phyloP scores from a whole-genome alignment of 2,797 vertebrate genomes.

The Lacerta bilineata region DNA sequence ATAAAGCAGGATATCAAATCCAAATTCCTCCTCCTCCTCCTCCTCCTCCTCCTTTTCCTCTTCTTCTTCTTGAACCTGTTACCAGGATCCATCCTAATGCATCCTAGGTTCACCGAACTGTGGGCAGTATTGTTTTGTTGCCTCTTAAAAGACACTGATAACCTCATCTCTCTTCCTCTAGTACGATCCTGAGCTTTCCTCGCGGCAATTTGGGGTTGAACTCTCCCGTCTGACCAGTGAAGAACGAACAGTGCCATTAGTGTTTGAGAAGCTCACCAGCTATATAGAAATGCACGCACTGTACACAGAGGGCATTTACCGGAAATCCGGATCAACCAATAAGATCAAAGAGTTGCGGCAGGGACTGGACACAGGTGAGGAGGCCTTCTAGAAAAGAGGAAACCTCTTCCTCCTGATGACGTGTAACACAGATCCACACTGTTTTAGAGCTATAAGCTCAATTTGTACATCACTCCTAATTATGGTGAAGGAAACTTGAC shows the following conservation, averaged over 20 bases:
- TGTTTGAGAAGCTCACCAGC: conserved; percentile 98
- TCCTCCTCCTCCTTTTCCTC: too few relatives aligned
- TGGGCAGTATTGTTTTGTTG: not conserved
- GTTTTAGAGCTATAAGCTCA: not conserved
- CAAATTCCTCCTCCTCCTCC: too few relatives aligned
- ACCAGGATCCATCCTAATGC: not conserved
- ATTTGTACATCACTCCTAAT: not conserved
- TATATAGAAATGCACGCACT: conserved; percentile 99
- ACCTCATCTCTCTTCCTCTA: conserved; percentile 64
- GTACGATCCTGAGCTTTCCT: conserved; percentile 94
- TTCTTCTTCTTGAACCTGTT: not conserved
- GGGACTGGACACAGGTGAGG: conserved; percentile 91
- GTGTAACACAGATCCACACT: not conserved
- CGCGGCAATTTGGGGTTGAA: conserved; percentile 95
- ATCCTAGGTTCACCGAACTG: not conserved
- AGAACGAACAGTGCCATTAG: conserved; percentile 91
- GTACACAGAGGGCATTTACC: conserved; percentile 98
- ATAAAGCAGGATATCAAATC: too few relatives aligned
- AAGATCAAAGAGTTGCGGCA: conserved; percentile 97
- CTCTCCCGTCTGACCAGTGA: conserved; percentile 94
- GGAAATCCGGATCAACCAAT: conserved; percentile 96
- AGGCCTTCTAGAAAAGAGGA: not conserved
- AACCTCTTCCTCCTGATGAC: not conserved
- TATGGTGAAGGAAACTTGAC: not conserved
- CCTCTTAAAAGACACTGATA: not conserved